These are phyloP conservation scores for Catostomus latipinnis DNA, from an alignment of 2,797 vertebrate species.

Conservation along the genomic window DNA sequence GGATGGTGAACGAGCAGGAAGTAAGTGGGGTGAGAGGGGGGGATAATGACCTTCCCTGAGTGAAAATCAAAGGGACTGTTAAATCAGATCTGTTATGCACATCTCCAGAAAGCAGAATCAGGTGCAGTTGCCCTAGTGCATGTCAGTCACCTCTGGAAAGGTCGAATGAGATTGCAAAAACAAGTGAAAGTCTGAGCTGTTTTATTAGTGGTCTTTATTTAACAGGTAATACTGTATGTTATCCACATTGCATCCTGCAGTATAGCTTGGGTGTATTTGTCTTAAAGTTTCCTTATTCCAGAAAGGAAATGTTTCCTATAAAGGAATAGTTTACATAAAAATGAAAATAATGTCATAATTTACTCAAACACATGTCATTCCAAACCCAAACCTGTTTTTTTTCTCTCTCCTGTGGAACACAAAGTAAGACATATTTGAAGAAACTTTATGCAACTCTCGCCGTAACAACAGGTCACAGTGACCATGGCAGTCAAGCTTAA, in stretches of 20 bases:
- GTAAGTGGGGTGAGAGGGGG: not conserved
- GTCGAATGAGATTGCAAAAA: constrained; percentile 19
- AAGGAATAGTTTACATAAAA: too few relatives aligned
- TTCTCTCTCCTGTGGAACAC: too few relatives aligned
- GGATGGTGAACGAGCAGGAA: constrained; percentile 40
- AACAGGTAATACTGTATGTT: constrained; percentile 17
- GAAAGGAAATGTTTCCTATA: too few relatives aligned
- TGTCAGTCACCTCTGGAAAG: constrained; percentile 9
- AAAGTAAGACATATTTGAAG: too few relatives aligned
- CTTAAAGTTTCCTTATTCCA: too few relatives aligned
- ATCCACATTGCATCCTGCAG: not conserved
- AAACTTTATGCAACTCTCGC: too few relatives aligned
- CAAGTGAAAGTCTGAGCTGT: not conserved
- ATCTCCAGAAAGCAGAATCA: constrained; percentile 18
- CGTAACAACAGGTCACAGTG: too few relatives aligned
- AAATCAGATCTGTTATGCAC: constrained; percentile 37
- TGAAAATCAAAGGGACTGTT: constrained; percentile 28
- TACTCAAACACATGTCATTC: too few relatives aligned
- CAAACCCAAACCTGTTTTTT: too few relatives aligned
- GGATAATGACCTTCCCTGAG: constrained; percentile 37
- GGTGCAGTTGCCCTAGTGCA: not conserved
- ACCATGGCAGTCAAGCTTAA: too few relatives aligned
- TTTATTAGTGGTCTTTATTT: constrained; percentile 14
- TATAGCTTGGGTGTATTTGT: too few relatives aligned
- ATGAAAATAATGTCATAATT: too few relatives aligned